A percentile compares a stretch with the other conserved stretches of the same genome.
These are phyloP conservation scores for Clarias platycephalus DNA, from an alignment of 2,797 vertebrate species.

Conservation along the genomic window DNA sequence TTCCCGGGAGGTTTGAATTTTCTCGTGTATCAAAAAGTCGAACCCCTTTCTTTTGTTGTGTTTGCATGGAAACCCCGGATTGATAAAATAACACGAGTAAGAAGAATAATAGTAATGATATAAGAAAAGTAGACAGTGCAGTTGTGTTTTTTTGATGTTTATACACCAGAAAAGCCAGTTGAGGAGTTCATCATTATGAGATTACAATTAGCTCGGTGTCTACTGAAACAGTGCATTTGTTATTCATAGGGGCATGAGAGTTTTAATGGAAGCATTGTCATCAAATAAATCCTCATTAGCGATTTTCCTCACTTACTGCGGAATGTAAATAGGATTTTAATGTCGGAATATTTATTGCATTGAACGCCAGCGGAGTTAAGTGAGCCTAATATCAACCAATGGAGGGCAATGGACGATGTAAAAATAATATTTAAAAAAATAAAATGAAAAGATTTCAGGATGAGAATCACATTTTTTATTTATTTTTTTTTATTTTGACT, in stretches of 20 bases:
- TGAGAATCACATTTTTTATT: not conserved
- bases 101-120: not conserved
- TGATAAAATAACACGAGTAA: not conserved
- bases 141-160: slow-evolving; percentile 10
- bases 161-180: slow-evolving; percentile 24
- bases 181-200: slow-evolving; percentile 45
- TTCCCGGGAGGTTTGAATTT: not conserved
- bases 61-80: not conserved
- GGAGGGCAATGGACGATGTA: too few relatives aligned
- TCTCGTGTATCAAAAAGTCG: not conserved
- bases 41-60: not conserved
- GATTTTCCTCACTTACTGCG: slow-evolving; percentile 45
- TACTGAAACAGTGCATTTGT: slow-evolving; percentile 56
- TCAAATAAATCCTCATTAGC: slow-evolving; percentile 60
- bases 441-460: not conserved
- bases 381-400: slow-evolving; percentile 26
- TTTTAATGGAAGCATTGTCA: slow-evolving; percentile 58
- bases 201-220: slow-evolving; percentile 56
- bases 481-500: not conserved
- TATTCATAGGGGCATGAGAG: slow-evolving; percentile 51
- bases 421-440: too few relatives aligned
- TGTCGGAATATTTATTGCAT: slow-evolving; percentile 50
- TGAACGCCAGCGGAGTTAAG: slow-evolving; percentile 29
- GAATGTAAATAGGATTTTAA: slow-evolving; percentile 57
- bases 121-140: too few relatives aligned